Conservation (phyloP, 2,797 vertebrate species). For the Alfaro cultratus region DNA sequence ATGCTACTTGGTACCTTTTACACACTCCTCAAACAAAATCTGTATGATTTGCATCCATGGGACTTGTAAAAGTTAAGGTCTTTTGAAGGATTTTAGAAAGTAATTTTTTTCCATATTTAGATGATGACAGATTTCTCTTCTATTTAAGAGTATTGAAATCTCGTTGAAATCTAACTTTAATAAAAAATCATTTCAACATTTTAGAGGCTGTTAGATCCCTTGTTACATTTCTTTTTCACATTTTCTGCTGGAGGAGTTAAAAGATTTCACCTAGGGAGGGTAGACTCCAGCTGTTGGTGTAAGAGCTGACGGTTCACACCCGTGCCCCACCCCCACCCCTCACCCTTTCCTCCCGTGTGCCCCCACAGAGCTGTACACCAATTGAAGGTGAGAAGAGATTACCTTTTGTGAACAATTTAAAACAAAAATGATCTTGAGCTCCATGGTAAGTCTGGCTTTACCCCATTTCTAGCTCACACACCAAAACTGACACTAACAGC, state of each 20-base stretch:
- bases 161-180: conserved; percentile 59
- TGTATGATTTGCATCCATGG: conserved; percentile 79
- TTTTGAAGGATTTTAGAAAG: conserved; percentile 28
- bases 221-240: conserved; percentile 83
- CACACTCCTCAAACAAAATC: conserved; percentile 64
- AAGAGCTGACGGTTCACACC: conserved; percentile 73
- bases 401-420: conserved; percentile 75
- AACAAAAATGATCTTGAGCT: conserved; percentile 65
- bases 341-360: conserved; percentile 20
- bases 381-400: conserved; percentile 64
- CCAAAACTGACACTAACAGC: conserved; percentile 72
- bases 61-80: conserved; percentile 47
- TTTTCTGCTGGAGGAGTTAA: conserved; percentile 82
- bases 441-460: conserved; percentile 64
- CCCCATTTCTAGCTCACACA: conserved; percentile 58
- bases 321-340: conserved; percentile 27
- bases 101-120: conserved; percentile 13
- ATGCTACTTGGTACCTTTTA: conserved; percentile 63
- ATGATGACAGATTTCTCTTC: conserved; percentile 29
- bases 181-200: conserved; percentile 60
- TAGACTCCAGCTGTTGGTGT: conserved; percentile 84
- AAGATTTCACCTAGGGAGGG: conserved; percentile 87
- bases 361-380: conserved; percentile 50
- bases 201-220: conserved; percentile 60
- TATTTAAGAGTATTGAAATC: conserved; percentile 36